Conservation (phyloP, 2,113 vertebrate genomes). For the Suncus etruscus region DNA sequence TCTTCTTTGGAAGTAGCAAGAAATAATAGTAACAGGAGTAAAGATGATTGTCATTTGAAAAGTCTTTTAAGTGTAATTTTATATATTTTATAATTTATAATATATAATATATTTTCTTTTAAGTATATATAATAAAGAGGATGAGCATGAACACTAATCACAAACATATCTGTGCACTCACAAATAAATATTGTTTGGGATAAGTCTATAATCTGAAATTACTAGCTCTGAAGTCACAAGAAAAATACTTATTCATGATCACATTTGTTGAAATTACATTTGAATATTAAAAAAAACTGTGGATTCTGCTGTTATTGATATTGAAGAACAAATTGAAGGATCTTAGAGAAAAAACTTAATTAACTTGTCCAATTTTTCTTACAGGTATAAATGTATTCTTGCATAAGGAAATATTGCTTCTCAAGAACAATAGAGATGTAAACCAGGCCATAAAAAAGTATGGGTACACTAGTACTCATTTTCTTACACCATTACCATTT, state of each 20-base stretch:
- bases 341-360: neutral
- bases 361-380: neutral
- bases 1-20: neutral
- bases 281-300: neutral
- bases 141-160: neutral
- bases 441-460: no score
- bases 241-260: neutral
- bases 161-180: neutral
- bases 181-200: neutral
- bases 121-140: neutral
- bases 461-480: no score
- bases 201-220: neutral
- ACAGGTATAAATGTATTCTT: neutral
- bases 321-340: neutral
- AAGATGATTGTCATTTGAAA: neutral
- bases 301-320: neutral
- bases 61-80: no score
- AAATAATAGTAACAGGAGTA: neutral
- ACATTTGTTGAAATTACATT: neutral
- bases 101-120: neutral
- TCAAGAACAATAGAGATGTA: no score
- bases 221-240: neutral
- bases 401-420: neutral
- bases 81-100: no score
- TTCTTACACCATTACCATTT: no score